Base-by-base conservation (phyloP, 2,888 invertebrate species). In the Amphimallon solstitiale region DNA sequence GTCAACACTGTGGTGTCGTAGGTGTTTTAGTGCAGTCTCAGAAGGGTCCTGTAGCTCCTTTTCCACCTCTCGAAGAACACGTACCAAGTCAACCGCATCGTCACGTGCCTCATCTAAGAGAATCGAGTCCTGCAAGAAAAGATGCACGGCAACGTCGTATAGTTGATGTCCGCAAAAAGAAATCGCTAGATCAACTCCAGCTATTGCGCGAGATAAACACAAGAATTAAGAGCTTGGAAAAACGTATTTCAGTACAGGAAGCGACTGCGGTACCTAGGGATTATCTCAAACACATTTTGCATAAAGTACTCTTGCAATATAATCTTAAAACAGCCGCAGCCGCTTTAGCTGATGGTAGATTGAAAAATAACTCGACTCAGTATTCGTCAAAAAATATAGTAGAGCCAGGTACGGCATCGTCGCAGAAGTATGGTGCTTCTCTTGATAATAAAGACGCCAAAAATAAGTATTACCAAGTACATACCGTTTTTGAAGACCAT, bases 1-100 rank as follows among this genome's bases (percentile, higher is more conserved):
- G 82, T 65, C 78, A 79, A 68, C 80, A 81, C 66, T 82, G 82
- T 65, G 81, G 80, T 0, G 77, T 81, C 66, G 74, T 81, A 1
- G 80, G 80, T 2, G 73, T 81, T 2, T 66, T 82, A 21, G 73
- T 76, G 0, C 81, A 82, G 67, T 79, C 81, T 0, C 81, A 81
- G 52, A 82, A 82, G 63, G 73, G 75, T 15, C 81, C 81, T 0
- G 75, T 80, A 35, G 73, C 78, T 6, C 65, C 70, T 3, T 69
- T 48, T 17, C 64, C 63, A 19, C 51, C 63, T 12, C 19, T 64
- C 2, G 48, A 37, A 10, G 37, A 61, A 45, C 1, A 29, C 5
- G 6, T 29, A 1, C 3, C 29, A 29, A n/a, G 5, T 2, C 29
- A 35, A 15, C 51, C 23, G 10, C 43, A 17, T 10, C 35, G 51